Evolutionary conservation across 2,797 vertebrate species (phyloP).

Genomic region (Carcharodon carcharias): DNA sequence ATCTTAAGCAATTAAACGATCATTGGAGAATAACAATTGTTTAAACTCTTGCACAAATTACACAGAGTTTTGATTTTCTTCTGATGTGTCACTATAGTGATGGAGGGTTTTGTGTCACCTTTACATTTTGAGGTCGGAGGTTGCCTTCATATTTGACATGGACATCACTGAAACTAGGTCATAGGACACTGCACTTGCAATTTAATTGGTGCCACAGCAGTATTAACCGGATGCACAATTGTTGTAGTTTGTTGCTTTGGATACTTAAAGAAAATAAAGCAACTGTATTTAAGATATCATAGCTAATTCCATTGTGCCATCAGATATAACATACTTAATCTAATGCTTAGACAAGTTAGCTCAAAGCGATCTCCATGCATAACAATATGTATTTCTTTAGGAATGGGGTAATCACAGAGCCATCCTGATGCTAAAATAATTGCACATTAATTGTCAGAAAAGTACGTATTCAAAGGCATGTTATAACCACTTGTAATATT

Average conservation of each 20-base stretch:
- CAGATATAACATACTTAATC: background rate
- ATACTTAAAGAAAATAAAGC: background rate
- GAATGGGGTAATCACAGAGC: background rate
- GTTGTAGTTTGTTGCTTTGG: too few species aligned
- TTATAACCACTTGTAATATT: background rate
- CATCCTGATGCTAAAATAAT: background rate
- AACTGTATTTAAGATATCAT: background rate
- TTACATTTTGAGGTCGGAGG: background rate
- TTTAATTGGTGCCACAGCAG: background rate
- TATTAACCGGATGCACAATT: background rate
- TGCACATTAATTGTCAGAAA: background rate
- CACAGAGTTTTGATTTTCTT: conserved; percentile 25
- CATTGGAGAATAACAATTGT: background rate
- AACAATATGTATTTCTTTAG: background rate
- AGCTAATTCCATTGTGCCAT: background rate
- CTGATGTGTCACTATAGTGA: background rate
- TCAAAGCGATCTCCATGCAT: background rate
- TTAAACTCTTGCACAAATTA: background rate
- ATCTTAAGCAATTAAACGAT: conserved; percentile 4
- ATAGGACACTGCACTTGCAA: background rate
- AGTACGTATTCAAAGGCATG: background rate
- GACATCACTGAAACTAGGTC: background rate
- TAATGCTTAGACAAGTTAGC: background rate
- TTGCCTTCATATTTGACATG: conserved; percentile 22
- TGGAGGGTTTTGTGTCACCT: background rate